Conservation (phyloP, 2,888 invertebrate genomes). For the Myopa testacea region DNA sequence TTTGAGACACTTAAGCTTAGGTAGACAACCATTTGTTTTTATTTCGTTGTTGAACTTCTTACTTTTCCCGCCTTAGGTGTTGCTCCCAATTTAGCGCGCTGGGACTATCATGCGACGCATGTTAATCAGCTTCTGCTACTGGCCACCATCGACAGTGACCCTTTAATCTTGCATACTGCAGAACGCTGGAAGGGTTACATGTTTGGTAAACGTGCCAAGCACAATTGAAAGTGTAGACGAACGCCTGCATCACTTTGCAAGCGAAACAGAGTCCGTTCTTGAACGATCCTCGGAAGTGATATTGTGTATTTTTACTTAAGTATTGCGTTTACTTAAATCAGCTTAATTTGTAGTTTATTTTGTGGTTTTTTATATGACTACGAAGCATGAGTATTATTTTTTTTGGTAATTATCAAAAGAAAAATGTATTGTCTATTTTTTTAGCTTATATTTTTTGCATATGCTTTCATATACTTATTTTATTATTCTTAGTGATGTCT, state of each 20-base stretch:
- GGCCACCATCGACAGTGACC: constrained; percentile 86
- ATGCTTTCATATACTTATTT: background rate
- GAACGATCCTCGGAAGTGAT: constrained; percentile 39
- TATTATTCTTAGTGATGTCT: background rate
- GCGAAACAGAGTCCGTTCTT: constrained; percentile 12
- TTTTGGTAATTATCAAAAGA: background rate
- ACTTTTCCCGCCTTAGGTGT: constrained; percentile 66
- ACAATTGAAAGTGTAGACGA: constrained; percentile 76
- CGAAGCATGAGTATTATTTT: constrained; percentile 27
- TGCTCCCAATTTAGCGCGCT: constrained; percentile 94
- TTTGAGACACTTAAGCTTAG: constrained; percentile 90
- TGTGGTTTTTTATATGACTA: constrained; percentile 9
- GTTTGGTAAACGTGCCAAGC: constrained; percentile 93
- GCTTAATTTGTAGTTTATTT: constrained; percentile 18
- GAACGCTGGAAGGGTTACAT: constrained; percentile 95
- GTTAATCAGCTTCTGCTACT: constrained; percentile 93
- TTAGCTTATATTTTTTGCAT: constrained; percentile 9
- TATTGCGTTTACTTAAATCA: constrained; percentile 40
- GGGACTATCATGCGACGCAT: constrained; percentile 99
- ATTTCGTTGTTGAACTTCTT: background rate
- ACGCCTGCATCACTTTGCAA: constrained; percentile 7
- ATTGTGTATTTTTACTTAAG: constrained; percentile 38
- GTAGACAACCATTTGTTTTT: constrained; percentile 57
- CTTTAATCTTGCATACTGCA: constrained; percentile 84
- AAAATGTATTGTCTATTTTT: constrained; percentile 1